These are phyloP conservation scores for Cheilosia grossa DNA, from an alignment of 2,888 invertebrate species.

Conservation along the genomic window DNA sequence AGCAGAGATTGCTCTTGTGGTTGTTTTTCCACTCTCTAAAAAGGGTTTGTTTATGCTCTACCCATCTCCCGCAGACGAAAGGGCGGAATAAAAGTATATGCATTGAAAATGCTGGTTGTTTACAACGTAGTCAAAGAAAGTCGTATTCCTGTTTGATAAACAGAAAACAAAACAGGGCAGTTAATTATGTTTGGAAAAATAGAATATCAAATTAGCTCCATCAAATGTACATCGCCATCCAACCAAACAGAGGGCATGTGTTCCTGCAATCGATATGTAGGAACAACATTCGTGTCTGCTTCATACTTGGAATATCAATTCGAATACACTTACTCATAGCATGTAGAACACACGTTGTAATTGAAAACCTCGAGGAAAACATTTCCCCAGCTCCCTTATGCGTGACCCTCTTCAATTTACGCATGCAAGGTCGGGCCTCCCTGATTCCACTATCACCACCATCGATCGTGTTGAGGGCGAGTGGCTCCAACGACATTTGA, in stretches of 20 bases:
- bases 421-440: conserved; percentile 6
- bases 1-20: conserved; percentile 8
- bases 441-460: neutral
- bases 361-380: neutral
- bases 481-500: neutral
- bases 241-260: neutral
- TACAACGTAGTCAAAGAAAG: no score
- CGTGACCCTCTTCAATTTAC: neutral
- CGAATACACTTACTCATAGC: neutral
- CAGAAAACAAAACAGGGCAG: no score
- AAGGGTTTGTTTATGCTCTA: neutral
- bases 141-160: no score
- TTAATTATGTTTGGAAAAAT: no score
- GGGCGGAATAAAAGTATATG: neutral
- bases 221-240: neutral
- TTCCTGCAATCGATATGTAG: conserved; percentile 8
- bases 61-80: neutral
- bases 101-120: no score
- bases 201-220: no score
- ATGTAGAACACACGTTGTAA: conserved; percentile 7
- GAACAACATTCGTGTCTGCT: conserved; percentile 1
- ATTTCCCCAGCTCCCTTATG: conserved; percentile 11
- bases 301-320: conserved; percentile 2
- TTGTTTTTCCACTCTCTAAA: neutral
- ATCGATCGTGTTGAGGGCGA: neutral